These are phyloP conservation scores for Callorhinus ursinus DNA, from an alignment of 2,113 vertebrate species.

Conservation along the genomic window DNA sequence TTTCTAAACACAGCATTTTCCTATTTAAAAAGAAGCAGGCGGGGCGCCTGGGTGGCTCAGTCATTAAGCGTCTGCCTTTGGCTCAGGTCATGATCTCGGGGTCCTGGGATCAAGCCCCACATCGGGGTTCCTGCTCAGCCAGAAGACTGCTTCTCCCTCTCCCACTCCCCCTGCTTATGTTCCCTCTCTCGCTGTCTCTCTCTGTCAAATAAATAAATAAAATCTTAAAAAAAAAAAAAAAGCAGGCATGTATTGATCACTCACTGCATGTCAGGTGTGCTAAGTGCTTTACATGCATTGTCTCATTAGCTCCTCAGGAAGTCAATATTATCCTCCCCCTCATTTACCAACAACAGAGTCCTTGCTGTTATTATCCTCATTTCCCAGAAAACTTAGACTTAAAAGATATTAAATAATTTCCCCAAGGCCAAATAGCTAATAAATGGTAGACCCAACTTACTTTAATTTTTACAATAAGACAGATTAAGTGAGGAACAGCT, in stretches of 20 bases:
- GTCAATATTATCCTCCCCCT: background rate
- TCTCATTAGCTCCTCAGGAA: background rate
- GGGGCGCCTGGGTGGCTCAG: no score
- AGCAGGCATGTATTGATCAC: background rate
- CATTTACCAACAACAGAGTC: background rate
- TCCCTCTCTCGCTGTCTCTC: no score
- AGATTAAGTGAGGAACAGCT: background rate
- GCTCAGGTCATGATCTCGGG: no score
- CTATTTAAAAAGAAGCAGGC: background rate
- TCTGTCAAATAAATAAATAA: no score
- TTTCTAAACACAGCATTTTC: background rate
- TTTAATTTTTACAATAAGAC: conserved; percentile 4
- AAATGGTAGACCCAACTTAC: background rate
- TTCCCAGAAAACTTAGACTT: conserved; percentile 23
- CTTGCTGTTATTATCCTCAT: background rate
- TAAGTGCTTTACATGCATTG: background rate
- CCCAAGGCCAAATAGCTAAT: background rate
- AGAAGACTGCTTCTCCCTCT: no score
- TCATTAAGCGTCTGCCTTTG: no score
- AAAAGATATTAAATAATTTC: background rate
- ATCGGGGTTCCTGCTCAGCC: fast-evolving
- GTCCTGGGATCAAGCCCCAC: no score
- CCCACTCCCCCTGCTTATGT: no score
- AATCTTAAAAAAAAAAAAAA: background rate
- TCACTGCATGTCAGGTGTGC: background rate